phyloP scores from a whole-genome alignment of 2,113 vertebrate genomes.

The Psilopogon haemacephalus region DNA sequence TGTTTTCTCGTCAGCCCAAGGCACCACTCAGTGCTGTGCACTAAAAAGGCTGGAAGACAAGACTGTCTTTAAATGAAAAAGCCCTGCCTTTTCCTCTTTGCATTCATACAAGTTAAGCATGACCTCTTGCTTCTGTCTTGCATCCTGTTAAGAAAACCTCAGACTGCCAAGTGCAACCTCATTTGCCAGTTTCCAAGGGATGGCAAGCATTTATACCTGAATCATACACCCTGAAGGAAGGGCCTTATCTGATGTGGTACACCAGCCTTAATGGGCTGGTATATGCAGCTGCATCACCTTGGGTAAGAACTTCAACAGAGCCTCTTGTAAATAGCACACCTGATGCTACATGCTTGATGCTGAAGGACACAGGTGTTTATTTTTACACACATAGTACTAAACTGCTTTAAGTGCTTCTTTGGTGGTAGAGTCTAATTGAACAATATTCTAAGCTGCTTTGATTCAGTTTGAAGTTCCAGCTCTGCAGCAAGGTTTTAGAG shows the following conservation, averaged over 20 bases:
- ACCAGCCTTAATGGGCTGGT: conserved; percentile 33
- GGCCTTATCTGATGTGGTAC: conserved; percentile 60
- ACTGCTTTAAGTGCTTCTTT: background rate
- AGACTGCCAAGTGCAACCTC: conserved; percentile 40
- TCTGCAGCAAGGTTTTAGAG: background rate
- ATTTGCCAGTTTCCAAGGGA: conserved; percentile 37
- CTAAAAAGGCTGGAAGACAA: background rate
- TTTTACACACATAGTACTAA: background rate
- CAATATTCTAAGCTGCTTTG: background rate
- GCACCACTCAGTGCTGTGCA: background rate
- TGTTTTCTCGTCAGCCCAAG: background rate
- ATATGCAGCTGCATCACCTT: conserved; percentile 59
- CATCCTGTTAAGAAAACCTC: conserved; percentile 28
- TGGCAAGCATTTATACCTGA: conserved; percentile 12
- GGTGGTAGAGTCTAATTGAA: background rate
- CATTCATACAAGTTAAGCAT: background rate
- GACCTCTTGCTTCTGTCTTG: conserved; percentile 38
- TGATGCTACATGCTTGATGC: background rate
- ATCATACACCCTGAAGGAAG: conserved; percentile 46
- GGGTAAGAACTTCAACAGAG: conserved; percentile 35
- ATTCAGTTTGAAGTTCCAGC: background rate
- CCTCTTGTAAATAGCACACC: background rate
- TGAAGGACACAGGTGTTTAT: background rate
- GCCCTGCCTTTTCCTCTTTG: background rate
- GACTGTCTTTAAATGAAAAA: conserved; percentile 1